Evolutionary conservation across 2,797 vertebrate species (phyloP).

Genomic region (Falco berigora): DNA sequence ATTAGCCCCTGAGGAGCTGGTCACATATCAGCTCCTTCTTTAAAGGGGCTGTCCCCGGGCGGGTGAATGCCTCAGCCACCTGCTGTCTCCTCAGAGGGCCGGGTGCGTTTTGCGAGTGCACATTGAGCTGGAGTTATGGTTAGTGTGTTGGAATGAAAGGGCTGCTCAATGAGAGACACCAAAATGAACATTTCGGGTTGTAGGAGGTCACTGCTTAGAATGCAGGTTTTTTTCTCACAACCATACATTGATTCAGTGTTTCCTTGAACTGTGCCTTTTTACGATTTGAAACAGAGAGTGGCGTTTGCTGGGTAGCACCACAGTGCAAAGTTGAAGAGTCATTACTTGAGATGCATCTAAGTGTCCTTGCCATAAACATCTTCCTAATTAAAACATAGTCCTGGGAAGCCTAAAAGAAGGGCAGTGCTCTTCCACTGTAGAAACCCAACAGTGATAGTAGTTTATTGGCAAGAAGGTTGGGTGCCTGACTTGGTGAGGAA

Average conservation of each 20-base stretch:
- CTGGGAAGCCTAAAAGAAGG: not conserved
- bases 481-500: too few relatives aligned
- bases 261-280: not conserved
- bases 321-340: not conserved
- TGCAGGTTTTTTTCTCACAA: accelerated
- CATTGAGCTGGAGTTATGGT: accelerated
- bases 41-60: accelerated
- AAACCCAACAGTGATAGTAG: too few relatives aligned
- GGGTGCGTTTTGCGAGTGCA: accelerated
- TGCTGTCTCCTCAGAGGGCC: too few relatives aligned
- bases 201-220: not conserved
- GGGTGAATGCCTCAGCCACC: accelerated
- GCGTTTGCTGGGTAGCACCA: not conserved
- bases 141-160: too few relatives aligned
- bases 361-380: not conserved
- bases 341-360: not conserved
- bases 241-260: accelerated
- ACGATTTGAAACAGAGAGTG: not conserved
- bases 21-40: accelerated
- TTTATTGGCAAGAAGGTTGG: not conserved
- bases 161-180: not conserved
- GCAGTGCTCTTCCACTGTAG: too few relatives aligned
- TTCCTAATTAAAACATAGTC: not conserved
- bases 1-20: accelerated
- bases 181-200: accelerated